These are phyloP conservation scores for Latrodectus hesperus DNA, from an alignment of 2,888 invertebrate species.

Conservation along the genomic window DNA sequence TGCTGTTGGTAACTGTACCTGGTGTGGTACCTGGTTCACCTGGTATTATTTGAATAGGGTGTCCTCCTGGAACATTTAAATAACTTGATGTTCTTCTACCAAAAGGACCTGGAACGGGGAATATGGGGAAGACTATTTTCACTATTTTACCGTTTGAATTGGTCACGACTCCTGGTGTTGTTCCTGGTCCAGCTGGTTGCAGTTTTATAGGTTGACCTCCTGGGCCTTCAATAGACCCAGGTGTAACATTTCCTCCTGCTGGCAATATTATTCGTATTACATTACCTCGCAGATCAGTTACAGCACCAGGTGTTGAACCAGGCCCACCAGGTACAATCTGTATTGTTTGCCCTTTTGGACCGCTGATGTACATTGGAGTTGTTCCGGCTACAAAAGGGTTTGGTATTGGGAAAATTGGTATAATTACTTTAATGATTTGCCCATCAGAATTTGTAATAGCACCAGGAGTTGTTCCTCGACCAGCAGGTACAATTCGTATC, in stretches of 20 bases:
- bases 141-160: neutral
- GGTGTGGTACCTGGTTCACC: conserved; percentile 28
- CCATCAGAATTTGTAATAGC: neutral
- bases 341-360: neutral
- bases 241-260: too few species aligned
- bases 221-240: neutral
- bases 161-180: conserved; percentile 19
- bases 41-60: conserved; percentile 5
- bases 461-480: conserved; percentile 2
- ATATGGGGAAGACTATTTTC: conserved; percentile 9
- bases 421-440: neutral
- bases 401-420: neutral
- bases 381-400: conserved; percentile 11
- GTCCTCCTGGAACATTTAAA: conserved; percentile 5
- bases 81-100: neutral
- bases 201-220: conserved; percentile 8
- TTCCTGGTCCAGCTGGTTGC: conserved; percentile 16
- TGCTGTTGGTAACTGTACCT: neutral
- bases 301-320: conserved; percentile 14
- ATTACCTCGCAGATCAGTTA: neutral
- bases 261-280: too few species aligned
- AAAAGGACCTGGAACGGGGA: neutral
- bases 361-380: neutral
- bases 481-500: conserved; percentile 21
- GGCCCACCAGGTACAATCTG: conserved; percentile 26